These are phyloP conservation scores for Phainopepla nitens DNA, from an alignment of 2,113 vertebrate genomes.

Conservation along the genomic window DNA sequence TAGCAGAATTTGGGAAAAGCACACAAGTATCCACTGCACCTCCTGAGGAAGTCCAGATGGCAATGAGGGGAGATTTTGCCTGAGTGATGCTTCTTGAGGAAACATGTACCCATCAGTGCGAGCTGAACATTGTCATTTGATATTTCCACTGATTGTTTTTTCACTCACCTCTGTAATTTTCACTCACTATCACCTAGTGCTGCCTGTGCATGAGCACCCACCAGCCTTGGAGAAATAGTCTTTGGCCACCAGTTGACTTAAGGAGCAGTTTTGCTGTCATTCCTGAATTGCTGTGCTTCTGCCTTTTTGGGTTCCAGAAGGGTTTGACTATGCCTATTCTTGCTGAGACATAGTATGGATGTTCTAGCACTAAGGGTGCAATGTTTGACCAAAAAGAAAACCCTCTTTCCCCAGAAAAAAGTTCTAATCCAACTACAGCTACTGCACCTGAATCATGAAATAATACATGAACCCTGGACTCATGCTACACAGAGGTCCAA, in stretches of 20 bases:
- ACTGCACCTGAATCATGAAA: neutral
- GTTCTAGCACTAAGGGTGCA: neutral
- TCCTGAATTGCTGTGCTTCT: neutral
- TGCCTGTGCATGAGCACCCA: neutral
- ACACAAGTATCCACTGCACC: neutral
- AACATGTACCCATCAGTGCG: neutral
- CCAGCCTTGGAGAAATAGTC: neutral
- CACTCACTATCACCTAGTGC: neutral
- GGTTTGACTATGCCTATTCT: neutral
- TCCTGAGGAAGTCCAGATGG: neutral
- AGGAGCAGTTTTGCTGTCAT: rapidly evolving
- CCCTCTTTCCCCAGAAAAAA: rapidly evolving
- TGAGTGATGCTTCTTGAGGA: neutral
- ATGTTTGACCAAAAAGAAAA: neutral
- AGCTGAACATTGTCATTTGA: neutral
- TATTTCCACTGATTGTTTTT: neutral
- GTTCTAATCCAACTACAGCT: neutral
- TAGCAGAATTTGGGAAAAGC: neutral
- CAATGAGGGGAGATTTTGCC: neutral
- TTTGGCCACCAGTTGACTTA: neutral
- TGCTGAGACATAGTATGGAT: neutral
- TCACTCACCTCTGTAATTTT: neutral
- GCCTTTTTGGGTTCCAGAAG: neutral
- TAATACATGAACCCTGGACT: neutral
- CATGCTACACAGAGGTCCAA: neutral